These are phyloP conservation scores for Boulengeromyrus knoepffleri DNA, from an alignment of 2,113 vertebrate genomes.

Conservation along the genomic window DNA sequence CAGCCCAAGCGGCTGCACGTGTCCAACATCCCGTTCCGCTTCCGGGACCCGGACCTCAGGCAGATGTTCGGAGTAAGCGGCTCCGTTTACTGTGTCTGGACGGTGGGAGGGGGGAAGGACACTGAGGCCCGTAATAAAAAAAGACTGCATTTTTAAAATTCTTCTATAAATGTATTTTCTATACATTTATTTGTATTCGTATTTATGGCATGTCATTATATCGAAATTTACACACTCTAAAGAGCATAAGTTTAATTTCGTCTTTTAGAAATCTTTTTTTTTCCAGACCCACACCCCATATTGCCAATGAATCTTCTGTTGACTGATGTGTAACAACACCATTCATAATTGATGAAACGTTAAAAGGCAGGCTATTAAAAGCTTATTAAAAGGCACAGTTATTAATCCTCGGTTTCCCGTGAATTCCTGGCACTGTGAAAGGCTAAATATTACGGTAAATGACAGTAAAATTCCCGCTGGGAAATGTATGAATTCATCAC, in stretches of 20 bases:
- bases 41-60: slow-evolving; percentile 93
- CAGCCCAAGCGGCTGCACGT: slow-evolving; percentile 94
- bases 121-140: neutral
- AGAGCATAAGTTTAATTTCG: neutral
- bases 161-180: neutral
- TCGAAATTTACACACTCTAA: neutral
- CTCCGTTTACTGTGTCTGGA: neutral
- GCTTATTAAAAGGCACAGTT: slow-evolving; percentile 7
- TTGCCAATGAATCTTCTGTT: slow-evolving; percentile 1
- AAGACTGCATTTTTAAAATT: neutral
- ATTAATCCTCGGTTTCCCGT: slow-evolving; percentile 5
- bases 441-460: slow-evolving; percentile 3
- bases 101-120: neutral
- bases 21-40: slow-evolving; percentile 96
- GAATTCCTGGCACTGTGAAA: neutral
- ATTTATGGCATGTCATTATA: neutral
- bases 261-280: neutral
- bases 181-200: neutral
- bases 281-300: neutral
- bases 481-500: neutral
- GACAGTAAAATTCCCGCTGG: neutral
- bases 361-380: slow-evolving; percentile 6
- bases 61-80: slow-evolving; percentile 94
- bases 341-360: slow-evolving; percentile 6
- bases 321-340: slow-evolving; percentile 1